phyloP scores from a whole-genome alignment of 2,888 invertebrate genomes.

The Oscheius sp. region DNA sequence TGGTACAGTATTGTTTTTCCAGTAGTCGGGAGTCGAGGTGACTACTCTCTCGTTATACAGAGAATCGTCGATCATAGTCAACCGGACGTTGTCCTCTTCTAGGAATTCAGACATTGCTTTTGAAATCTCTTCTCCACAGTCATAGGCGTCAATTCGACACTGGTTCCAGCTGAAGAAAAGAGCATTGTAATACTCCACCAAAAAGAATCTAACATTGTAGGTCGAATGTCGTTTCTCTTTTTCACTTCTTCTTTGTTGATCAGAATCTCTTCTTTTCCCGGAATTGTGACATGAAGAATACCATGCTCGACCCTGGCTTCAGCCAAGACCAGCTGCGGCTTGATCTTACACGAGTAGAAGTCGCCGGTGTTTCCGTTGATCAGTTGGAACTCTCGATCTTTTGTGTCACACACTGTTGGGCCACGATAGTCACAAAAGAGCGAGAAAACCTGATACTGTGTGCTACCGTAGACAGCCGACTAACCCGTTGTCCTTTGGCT shows the following conservation, averaged over 20 bases:
- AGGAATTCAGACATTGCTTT: constrained; percentile 54
- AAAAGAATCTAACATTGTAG: constrained; percentile 44
- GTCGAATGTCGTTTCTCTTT: constrained; percentile 41
- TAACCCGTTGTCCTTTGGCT: constrained; percentile 60
- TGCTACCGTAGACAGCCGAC: not conserved
- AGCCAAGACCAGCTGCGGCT: constrained; percentile 46
- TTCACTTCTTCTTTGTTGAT: constrained; percentile 48
- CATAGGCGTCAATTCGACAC: constrained; percentile 63
- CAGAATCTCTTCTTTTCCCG: constrained; percentile 36
- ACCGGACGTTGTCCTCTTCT: constrained; percentile 51
- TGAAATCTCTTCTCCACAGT: constrained; percentile 64
- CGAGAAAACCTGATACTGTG: constrained; percentile 53
- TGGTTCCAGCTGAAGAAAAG: constrained; percentile 39
- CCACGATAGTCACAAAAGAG: constrained; percentile 59
- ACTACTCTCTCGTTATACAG: constrained; percentile 65
- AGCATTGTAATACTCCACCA: constrained; percentile 24
- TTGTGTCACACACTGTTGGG: constrained; percentile 46
- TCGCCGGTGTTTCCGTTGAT: constrained; percentile 53
- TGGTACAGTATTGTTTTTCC: constrained; percentile 61
- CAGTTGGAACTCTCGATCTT: constrained; percentile 63
- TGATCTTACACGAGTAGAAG: constrained; percentile 41
- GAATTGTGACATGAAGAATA: constrained; percentile 44
- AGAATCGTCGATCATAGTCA: constrained; percentile 58
- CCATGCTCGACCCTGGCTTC: constrained; percentile 46
- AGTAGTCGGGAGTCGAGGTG: constrained; percentile 44